Evolutionary conservation across 2,113 vertebrate species (phyloP), one percentile per base, ranked within the genome.

Genomic region (Arenaria interpres): DNA sequence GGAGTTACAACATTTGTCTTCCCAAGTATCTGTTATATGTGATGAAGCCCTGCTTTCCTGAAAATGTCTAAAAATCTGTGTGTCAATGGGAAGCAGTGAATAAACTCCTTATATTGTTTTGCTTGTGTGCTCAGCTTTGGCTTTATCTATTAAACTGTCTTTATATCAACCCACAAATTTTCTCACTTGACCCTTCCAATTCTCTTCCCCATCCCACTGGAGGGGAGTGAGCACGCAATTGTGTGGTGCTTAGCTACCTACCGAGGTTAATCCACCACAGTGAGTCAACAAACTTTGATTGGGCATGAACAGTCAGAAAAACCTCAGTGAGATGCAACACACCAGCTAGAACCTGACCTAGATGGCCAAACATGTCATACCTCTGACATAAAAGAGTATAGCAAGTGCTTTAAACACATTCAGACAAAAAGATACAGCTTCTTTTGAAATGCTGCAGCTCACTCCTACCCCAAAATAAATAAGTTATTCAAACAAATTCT

Each of bases 211-310:
- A 32, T 32, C 7, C 7, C 35, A 16, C 35, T 63, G 23, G 20
- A 73, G 17, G 17, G 11, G 45, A 48, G 8, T 2, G 1, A 80
- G 54, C 4, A 15, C 75, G 54, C 0, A 0, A 7, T 14, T 59
- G 14, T 32, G 48, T 76, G 25, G 14, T 45, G 12, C 6, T 45
- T 8, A 69, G 51, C 30, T 83, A 50, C 30, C 67, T 62, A 25
- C 32, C 1, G 1, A 6, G 5, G 8, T 67, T 83, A 56, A 53
- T 4, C 25, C 45, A 59, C 17, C 15, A 12, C 28, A 37, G 6
- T 14, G 11, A 68, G 15, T 35, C 24, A 50, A 72, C 11, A 53
- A 39, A 41, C 72, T 28, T 28, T 51, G 43, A 1, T 20, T 33
- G 35, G 11, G 25, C n/a, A 56, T 3, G 1, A 76, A 20, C 16